Conservation (phyloP, 2,888 invertebrate species). For the Leptinotarsa juncta region DNA sequence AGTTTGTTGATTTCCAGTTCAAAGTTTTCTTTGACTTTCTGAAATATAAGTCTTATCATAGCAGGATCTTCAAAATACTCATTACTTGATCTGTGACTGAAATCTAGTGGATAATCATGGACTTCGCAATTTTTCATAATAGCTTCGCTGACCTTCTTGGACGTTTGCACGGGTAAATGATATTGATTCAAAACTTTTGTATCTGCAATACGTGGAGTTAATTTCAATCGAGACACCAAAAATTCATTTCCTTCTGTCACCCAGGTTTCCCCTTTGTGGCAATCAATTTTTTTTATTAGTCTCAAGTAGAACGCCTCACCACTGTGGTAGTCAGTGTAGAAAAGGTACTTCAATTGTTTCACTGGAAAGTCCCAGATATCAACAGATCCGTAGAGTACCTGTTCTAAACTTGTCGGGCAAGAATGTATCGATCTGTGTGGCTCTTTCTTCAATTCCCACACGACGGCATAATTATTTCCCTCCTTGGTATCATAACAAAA, state of each 20-base stretch:
- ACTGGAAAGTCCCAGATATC: slow-evolving; percentile 6
- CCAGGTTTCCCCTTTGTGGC: slow-evolving; percentile 1
- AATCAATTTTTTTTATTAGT: background rate
- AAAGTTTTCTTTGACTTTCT: background rate
- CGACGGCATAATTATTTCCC: background rate
- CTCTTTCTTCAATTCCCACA: background rate
- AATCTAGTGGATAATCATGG: slow-evolving; percentile 6
- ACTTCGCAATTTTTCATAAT: slow-evolving; percentile 6
- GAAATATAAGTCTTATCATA: background rate
- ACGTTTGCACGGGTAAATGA: background rate
- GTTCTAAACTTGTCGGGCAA: background rate
- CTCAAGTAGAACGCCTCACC: background rate
- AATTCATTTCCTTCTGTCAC: background rate
- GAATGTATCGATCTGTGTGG: background rate
- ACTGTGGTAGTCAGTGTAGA: background rate
- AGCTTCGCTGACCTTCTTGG: background rate
- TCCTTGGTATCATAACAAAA: slow-evolving; percentile 12
- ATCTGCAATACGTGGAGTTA: background rate
- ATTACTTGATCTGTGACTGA: background rate
- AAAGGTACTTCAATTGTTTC: background rate
- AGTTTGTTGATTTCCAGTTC: background rate
- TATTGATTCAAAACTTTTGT: background rate
- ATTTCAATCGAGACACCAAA: background rate
- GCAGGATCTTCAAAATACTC: slow-evolving; percentile 3
- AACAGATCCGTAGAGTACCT: slow-evolving; percentile 3